A percentile compares a stretch with the other conserved stretches of the same genome.
phyloP scores from a whole-genome alignment of 2,113 vertebrate genomes.

The Vulpes ferrilata region DNA sequence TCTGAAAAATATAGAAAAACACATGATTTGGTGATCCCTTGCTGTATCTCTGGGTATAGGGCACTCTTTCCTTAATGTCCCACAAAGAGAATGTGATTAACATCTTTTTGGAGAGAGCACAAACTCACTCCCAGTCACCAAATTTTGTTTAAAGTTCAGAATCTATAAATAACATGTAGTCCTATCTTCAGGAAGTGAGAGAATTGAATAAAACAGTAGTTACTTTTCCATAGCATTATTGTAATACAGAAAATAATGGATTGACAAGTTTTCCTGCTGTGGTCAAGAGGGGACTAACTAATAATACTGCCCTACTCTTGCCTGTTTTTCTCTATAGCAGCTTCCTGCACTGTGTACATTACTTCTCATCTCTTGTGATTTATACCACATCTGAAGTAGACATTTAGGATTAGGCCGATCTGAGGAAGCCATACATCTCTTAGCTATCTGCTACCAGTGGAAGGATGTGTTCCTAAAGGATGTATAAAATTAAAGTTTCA shows the following conservation, averaged over 20 bases:
- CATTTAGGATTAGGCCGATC: neutral
- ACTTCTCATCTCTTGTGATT: neutral
- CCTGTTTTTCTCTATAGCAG: neutral
- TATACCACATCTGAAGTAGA: neutral
- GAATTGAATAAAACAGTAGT: neutral
- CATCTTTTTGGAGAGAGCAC: neutral
- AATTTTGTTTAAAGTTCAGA: neutral
- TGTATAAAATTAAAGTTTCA: neutral
- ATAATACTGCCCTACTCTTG: neutral
- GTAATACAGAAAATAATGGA: neutral
- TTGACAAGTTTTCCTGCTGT: neutral
- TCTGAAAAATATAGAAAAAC: neutral
- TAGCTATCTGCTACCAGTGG: neutral
- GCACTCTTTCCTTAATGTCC: neutral
- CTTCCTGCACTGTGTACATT: neutral
- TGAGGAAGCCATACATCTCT: neutral
- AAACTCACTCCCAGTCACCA: neutral
- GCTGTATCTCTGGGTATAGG: neutral
- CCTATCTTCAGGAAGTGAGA: neutral
- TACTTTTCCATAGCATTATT: neutral
- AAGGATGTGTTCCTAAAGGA: neutral
- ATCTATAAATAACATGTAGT: neutral
- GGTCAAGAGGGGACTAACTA: fast-evolving
- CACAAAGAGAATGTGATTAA: neutral
- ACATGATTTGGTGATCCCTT: neutral